Percentiles rank a stretch among this genome's conserved stretches.
Conservation (phyloP, 1,140 invertebrate genomes). For the Pseudomyrmex pallidus region DNA sequence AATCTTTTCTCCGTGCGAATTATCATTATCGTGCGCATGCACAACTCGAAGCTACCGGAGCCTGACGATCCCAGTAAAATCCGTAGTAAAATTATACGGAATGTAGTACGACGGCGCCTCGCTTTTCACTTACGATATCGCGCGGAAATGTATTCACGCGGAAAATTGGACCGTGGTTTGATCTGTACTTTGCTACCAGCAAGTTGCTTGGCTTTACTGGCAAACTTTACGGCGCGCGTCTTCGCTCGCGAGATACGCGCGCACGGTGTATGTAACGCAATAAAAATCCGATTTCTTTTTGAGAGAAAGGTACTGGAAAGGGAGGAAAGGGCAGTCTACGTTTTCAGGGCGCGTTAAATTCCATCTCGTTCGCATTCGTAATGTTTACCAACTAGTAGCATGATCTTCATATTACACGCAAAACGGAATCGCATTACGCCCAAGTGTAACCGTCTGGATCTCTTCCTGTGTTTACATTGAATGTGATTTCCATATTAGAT, state of each 20-base stretch:
- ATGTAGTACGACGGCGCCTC: neutral
- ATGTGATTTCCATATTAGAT: conserved; percentile 51
- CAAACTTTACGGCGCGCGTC: neutral
- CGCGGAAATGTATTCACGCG: conserved; percentile 20
- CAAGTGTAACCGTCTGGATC: conserved; percentile 27
- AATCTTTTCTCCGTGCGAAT: conserved; percentile 28
- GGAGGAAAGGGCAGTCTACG: neutral
- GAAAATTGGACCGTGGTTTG: conserved; percentile 16
- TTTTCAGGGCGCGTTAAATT: conserved; percentile 18
- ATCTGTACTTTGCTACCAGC: neutral
- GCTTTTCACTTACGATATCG: conserved; percentile 21
- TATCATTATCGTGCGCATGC: neutral
- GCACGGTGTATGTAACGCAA: neutral
- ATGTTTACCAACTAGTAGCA: conserved; percentile 26
- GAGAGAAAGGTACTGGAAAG: neutral
- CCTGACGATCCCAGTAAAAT: conserved; percentile 2
- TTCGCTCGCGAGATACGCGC: neutral
- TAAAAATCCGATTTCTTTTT: conserved; percentile 16
- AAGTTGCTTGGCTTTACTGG: neutral
- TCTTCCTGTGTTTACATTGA: conserved; percentile 25
- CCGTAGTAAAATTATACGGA: conserved; percentile 35
- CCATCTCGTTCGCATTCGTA: neutral
- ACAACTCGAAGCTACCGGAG: neutral
- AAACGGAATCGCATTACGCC: conserved; percentile 27
- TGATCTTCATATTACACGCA: conserved; percentile 32